These are phyloP conservation scores for Eupeodes latifasciatus DNA, from an alignment of 2,888 invertebrate species.

Conservation along the genomic window DNA sequence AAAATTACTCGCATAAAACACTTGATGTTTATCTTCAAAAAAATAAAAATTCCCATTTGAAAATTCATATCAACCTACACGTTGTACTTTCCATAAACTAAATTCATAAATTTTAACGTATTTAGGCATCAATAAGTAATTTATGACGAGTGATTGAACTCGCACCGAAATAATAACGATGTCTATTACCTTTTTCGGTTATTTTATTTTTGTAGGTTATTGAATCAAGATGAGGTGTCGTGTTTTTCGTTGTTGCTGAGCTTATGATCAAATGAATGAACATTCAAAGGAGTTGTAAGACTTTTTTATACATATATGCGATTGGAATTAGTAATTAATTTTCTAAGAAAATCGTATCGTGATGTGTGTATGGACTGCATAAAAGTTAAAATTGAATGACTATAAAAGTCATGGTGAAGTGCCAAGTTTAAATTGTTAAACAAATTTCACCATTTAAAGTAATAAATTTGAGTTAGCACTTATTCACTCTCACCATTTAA, in stretches of 20 bases:
- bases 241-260: slow-evolving; percentile 8
- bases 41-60: slow-evolving; percentile 7
- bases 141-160: slow-evolving; percentile 68
- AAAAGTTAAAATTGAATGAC: no score
- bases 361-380: not conserved
- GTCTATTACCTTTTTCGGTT: slow-evolving; percentile 48
- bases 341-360: slow-evolving; percentile 2
- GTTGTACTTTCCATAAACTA: slow-evolving; percentile 36
- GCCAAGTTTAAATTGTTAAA: no score
- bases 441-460: no score
- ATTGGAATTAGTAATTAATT: slow-evolving; percentile 47
- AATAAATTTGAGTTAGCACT: no score
- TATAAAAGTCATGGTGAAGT: no score
- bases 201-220: slow-evolving; percentile 2
- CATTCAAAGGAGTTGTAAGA: slow-evolving; percentile 36
- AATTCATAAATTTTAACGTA: slow-evolving; percentile 59
- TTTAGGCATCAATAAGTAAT: slow-evolving; percentile 53
- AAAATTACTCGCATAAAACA: slow-evolving; percentile 53
- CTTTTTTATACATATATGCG: slow-evolving; percentile 7
- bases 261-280: slow-evolving; percentile 18
- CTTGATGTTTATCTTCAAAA: slow-evolving; percentile 21
- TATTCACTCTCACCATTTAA: no score
- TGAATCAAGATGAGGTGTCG: not conserved
- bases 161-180: slow-evolving; percentile 37
- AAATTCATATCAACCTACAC: slow-evolving; percentile 42